These are phyloP conservation scores for Sminthurinus aureus DNA, from an alignment of 2,888 invertebrate genomes.

Conservation along the genomic window DNA sequence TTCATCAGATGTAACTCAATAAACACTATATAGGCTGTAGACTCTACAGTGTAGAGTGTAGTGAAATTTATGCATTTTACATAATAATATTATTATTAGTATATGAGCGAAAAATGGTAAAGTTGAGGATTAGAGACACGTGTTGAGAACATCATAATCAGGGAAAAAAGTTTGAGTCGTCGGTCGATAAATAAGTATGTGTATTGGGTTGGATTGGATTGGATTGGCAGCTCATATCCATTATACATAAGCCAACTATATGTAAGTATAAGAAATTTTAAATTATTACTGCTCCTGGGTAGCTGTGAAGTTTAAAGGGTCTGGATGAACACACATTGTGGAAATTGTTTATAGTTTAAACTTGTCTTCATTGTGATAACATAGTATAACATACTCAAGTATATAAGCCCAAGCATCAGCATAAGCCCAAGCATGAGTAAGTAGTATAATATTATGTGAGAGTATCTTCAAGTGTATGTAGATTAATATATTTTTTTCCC, in stretches of 20 bases:
- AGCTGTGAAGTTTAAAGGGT: constrained; percentile 35
- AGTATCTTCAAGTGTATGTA: not conserved
- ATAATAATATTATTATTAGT: constrained; percentile 2
- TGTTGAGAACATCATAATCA: constrained; percentile 43
- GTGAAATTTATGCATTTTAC: not conserved
- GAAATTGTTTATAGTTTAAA: not conserved
- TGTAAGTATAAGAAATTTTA: constrained; percentile 12
- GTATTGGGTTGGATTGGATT: not conserved
- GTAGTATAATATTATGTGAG: not conserved
- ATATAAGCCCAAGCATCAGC: not conserved
- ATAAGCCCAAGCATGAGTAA: not conserved
- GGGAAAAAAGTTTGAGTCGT: constrained; percentile 39
- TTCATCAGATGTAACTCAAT: too few relatives aligned
- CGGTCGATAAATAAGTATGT: constrained; percentile 38
- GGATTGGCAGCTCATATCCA: too few relatives aligned
- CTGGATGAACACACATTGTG: constrained; percentile 1
- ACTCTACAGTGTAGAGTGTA: not conserved
- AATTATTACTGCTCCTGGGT: constrained; percentile 41
- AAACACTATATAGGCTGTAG: not conserved
- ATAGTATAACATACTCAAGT: not conserved
- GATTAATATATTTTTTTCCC: not conserved
- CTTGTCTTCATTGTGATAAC: constrained; percentile 7
- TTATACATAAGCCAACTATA: too few relatives aligned
- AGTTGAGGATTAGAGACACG: constrained; percentile 33
- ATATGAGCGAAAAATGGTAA: constrained; percentile 27